Percentiles rank a stretch among this genome's conserved stretches.
phyloP scores from a whole-genome alignment of 2,888 invertebrate genomes.

The Eupithecia centaureata region DNA sequence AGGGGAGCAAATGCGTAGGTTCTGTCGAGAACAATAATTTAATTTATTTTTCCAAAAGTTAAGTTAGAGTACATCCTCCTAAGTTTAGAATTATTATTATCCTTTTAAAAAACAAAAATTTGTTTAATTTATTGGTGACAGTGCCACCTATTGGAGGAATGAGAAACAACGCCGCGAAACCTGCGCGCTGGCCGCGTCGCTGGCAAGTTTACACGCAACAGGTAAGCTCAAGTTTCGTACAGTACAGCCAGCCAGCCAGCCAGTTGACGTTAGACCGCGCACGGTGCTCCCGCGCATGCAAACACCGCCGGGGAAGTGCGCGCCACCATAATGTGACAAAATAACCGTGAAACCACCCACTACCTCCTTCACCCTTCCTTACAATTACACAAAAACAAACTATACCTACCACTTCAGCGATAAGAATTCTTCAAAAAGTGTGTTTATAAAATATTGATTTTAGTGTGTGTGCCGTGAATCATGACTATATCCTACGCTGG shows the following conservation, averaged over 20 bases:
- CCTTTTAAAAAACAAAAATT: not conserved
- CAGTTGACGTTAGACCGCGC: conserved; percentile 61
- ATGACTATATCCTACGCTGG: conserved; percentile 97
- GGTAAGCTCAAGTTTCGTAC: not conserved
- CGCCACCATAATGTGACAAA: conserved; percentile 80
- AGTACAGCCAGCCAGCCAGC: conserved; percentile 23
- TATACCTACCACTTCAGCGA: conserved; percentile 69
- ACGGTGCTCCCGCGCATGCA: conserved; percentile 63
- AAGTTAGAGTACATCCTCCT: too few species aligned
- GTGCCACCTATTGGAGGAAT: conserved; percentile 23
- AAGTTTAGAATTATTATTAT: too few species aligned
- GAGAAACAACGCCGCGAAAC: conserved; percentile 10
- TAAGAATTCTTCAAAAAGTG: conserved; percentile 67
- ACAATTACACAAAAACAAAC: conserved; percentile 62
- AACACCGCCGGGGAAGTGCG: conserved; percentile 61
- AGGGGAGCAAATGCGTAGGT: too few species aligned
- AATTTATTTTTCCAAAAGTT: too few species aligned
- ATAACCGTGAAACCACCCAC: conserved; percentile 64
- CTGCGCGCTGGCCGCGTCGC: conserved; percentile 20
- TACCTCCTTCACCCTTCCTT: conserved; percentile 69
- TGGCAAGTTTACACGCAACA: conserved; percentile 22
- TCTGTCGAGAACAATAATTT: too few species aligned
- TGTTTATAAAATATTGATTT: conserved; percentile 79
- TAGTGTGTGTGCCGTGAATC: conserved; percentile 65
- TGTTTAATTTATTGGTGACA: conserved; percentile 12